These are phyloP conservation scores for Zygothrica quintamaculata DNA, from an alignment of 2,888 invertebrate species.

Conservation along the genomic window DNA sequence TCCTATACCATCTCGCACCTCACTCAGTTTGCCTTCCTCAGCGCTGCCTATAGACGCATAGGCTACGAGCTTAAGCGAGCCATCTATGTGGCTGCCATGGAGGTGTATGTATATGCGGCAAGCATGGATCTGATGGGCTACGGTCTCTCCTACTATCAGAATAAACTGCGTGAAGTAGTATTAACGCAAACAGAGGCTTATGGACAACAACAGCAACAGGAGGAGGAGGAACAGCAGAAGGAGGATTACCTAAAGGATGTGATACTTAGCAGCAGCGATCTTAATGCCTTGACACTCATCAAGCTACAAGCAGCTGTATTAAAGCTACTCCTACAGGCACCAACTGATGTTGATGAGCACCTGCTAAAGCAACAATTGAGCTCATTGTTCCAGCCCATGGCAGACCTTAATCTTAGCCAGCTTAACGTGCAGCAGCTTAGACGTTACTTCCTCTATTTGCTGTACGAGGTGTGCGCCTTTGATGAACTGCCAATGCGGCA, in stretches of 20 bases:
- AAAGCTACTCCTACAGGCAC: conserved; percentile 57
- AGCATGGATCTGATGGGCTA: conserved; percentile 82
- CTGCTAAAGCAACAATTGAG: conserved; percentile 38
- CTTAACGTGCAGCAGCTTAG: conserved; percentile 37
- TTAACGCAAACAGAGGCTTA: conserved; percentile 61
- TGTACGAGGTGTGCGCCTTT: conserved; percentile 84
- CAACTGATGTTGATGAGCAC: background rate
- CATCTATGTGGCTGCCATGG: conserved; percentile 83
- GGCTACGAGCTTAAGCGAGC: conserved; percentile 79
- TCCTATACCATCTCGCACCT: conserved; percentile 82
- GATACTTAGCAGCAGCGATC: conserved; percentile 72
- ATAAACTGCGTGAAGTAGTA: conserved; percentile 82
- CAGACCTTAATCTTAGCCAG: conserved; percentile 52
- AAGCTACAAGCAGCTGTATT: conserved; percentile 81
- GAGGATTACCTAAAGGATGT: conserved; percentile 70
- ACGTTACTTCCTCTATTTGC: conserved; percentile 82
- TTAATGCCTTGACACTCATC: conserved; percentile 75
- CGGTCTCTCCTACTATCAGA: conserved; percentile 82
- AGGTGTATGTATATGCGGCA: conserved; percentile 84
- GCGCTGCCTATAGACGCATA: conserved; percentile 80
- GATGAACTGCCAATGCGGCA: conserved; percentile 82
- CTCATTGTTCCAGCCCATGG: conserved; percentile 62
- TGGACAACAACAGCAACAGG: background rate
- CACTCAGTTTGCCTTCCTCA: conserved; percentile 81
- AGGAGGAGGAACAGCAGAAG: background rate